Evolutionary conservation across 2,797 vertebrate genomes (phyloP).

Genomic region (Fistularia commersonii): DNA sequence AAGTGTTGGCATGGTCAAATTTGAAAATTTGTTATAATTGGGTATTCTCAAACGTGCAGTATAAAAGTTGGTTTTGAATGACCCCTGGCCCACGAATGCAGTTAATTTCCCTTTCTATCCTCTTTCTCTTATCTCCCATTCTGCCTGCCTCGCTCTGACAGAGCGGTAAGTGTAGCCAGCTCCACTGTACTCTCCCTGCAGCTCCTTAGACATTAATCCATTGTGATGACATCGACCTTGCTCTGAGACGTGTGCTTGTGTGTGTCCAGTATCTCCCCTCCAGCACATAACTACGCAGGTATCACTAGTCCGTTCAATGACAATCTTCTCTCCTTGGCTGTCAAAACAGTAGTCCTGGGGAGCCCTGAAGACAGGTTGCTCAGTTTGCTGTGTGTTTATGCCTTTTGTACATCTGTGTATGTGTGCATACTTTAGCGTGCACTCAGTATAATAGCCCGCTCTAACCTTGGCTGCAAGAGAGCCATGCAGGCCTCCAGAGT

Average conservation of each 20-base stretch:
- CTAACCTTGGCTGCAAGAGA: conserved; percentile 76
- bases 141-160: conserved; percentile 67
- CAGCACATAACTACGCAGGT: conserved; percentile 71
- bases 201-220: conserved; percentile 80
- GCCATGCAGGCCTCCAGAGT: conserved; percentile 49
- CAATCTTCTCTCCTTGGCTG: conserved; percentile 75
- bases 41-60: conserved; percentile 1
- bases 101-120: conserved; percentile 53
- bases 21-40: conserved; percentile 1
- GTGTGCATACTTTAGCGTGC: conserved; percentile 13
- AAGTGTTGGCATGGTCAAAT: not conserved
- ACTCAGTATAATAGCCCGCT: conserved; percentile 53
- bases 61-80: conserved; percentile 38
- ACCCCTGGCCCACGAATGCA: conserved; percentile 60
- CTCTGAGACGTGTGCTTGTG: conserved; percentile 65
- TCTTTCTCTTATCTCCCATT: conserved; percentile 49
- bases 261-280: conserved; percentile 59
- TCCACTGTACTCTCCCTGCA: conserved; percentile 74
- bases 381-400: conserved; percentile 50
- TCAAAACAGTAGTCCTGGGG: conserved; percentile 74
- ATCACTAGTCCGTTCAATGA: conserved; percentile 76
- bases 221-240: conserved; percentile 83
- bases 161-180: conserved; percentile 75
- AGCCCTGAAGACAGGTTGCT: conserved; percentile 74
- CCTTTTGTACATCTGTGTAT: conserved; percentile 13